Base-by-base conservation (phyloP, 2,797 vertebrate species). In the Nothura maculosa region DNA sequence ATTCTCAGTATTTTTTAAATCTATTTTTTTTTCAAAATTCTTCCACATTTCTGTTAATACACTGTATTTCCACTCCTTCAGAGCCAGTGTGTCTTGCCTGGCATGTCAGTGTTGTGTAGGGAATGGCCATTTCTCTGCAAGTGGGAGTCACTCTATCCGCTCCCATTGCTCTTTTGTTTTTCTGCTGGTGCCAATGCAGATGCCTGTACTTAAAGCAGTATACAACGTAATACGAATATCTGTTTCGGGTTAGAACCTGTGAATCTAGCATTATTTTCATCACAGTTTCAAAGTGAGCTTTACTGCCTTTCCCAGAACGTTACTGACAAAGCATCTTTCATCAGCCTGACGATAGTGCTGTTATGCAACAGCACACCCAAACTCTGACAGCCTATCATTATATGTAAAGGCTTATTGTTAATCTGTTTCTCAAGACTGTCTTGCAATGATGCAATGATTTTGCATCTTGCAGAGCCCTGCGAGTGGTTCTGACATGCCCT, bases 341-440 rank as follows among this genome's bases (percentile, higher is more conserved):
- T 54, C 61, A 36, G 12, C 27, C 84, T 77, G 5, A 60, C 68
- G n/a, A 74, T 38, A 28, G 63, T 60, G 18, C 34, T 30, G 9
- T 82, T 67, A 18, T 30, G 74, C 57, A 76, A 79, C 0, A 1
- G 40, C 69, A 43, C 40, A 42, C 38, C 61, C 52, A 24, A 1
- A 27, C 85, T 58, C 12, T 58, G 36, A 9, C 3, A 48, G 20
- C 47, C 47, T 20, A 24, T 24, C 47, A 48, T 48, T 48, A 48
- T 48, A 24, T 52, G 30, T 47, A 16, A 45, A 74, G 28, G 57
- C 15, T n/a, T 64, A 38, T 28, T 69, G 86, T n/a, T 82, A 63
- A 34, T 16, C 36, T 86, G 0, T 91, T 96, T 81, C 91, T 77
- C 92, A 94, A 90, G 92, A 74, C 10, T 30, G 30, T 52, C 68